A percentile compares a stretch with the other conserved stretches of the same genome.
phyloP scores from a whole-genome alignment of 2,797 vertebrate species.

The Myripristis jacobus region DNA sequence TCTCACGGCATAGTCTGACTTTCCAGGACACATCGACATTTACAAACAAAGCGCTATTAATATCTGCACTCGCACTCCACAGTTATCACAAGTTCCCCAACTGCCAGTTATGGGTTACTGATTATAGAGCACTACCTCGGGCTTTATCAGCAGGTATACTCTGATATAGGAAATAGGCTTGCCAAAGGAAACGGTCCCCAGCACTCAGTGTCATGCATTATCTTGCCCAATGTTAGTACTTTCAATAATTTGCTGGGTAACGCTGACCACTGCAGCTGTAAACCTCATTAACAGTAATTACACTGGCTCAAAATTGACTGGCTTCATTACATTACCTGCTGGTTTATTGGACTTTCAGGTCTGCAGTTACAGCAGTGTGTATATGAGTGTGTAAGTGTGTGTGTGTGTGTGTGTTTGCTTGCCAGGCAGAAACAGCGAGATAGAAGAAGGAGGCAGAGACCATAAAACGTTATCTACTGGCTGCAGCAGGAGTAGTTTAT shows the following conservation, averaged over 20 bases:
- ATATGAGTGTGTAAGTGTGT: slow-evolving; percentile 6
- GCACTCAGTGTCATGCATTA: slow-evolving; percentile 18
- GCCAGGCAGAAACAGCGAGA: slow-evolving; percentile 6
- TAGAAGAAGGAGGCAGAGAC: slow-evolving; percentile 18
- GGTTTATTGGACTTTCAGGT: slow-evolving; percentile 38
- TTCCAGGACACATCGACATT: slow-evolving; percentile 40
- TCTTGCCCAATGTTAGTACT: slow-evolving; percentile 15
- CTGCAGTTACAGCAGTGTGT: slow-evolving; percentile 46
- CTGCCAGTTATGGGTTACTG: slow-evolving; percentile 1
- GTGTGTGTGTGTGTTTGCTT: not conserved
- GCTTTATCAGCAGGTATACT: slow-evolving; percentile 21
- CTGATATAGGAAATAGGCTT: slow-evolving; percentile 8
- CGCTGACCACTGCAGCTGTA: slow-evolving; percentile 46
- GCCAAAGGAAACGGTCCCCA: slow-evolving; percentile 18
- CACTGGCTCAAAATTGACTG: slow-evolving; percentile 48
- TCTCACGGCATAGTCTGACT: slow-evolving; percentile 35
- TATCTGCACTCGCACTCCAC: slow-evolving; percentile 3
- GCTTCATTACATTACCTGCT: slow-evolving; percentile 59
- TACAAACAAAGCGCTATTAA: slow-evolving; percentile 9
- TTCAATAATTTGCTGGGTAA: slow-evolving; percentile 35
- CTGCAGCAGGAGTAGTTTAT: slow-evolving; percentile 65
- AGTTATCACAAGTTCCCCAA: slow-evolving; percentile 15
- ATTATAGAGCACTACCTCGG: slow-evolving; percentile 18
- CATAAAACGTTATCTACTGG: slow-evolving; percentile 62
- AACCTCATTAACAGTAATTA: slow-evolving; percentile 68